A percentile compares a stretch with the other conserved stretches of the same genome.
Conservation (phyloP, 2,888 invertebrate species). For the Archips crataeganus region DNA sequence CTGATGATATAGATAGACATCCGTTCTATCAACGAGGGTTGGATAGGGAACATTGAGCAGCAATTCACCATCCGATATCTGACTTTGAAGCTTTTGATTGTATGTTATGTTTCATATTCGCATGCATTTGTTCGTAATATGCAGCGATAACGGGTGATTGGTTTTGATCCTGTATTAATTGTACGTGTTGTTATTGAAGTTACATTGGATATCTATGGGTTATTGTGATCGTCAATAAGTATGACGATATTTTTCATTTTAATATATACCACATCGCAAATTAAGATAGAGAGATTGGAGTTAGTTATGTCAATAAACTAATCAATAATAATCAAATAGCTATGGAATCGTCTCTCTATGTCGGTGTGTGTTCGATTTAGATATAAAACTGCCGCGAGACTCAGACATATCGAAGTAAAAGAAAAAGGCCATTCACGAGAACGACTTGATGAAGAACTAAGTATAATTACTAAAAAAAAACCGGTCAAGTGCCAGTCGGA, state of each 20-base stretch:
- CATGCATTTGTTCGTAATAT: conserved; percentile 50
- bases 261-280: not conserved
- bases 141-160: conserved; percentile 60
- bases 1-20: conserved; percentile 65
- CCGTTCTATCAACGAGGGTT: conserved; percentile 73
- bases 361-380: no score
- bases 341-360: no score
- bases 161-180: conserved; percentile 70
- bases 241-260: not conserved
- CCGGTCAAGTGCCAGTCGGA: no score
- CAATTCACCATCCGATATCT: conserved; percentile 49
- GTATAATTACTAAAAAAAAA: no score
- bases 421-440: no score
- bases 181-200: conserved; percentile 63
- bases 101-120: conserved; percentile 57
- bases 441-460: no score
- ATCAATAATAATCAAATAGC: not conserved
- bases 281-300: not conserved
- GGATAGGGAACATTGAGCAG: conserved; percentile 58
- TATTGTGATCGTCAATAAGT: not conserved
- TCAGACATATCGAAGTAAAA: no score
- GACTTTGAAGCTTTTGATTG: conserved; percentile 55
- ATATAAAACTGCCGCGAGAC: no score
- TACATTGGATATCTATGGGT: conserved; percentile 1
- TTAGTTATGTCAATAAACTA: not conserved